Base-by-base conservation (phyloP, 2,888 invertebrate genomes). In the Mesoligia furuncula region DNA sequence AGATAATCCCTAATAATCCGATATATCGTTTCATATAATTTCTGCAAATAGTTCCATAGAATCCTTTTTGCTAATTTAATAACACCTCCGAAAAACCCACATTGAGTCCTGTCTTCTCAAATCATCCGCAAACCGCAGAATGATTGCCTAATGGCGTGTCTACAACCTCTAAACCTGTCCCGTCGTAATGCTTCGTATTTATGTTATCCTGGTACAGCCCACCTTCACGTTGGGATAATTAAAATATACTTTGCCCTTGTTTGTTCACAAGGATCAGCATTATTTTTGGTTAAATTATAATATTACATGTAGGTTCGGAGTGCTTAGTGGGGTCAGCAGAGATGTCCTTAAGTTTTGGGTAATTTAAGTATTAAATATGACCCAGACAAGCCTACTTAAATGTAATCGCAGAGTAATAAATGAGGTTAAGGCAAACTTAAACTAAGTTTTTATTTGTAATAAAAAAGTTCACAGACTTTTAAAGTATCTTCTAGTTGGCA, bases 61-160 rank as follows among this genome's bases (percentile, higher is more conserved):
- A 59, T 51, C 13, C 11, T 61, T n/a, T 48, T n/a, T 13, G 0
- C 1, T 39, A 11, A 39, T 48, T 27, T n/a, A 45, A 45, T 9
- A 51, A 31, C 17, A 20, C 15, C 6, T 1, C 27, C 24, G n/a
- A 67, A 81, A 54, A 31, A 77, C 65, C 61, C 27, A 77, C n/a
- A n/a, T 2, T 57, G 54, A 5, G 54, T 24, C 11, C 13, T 61
- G 83, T 62, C 77, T 67, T 57, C 51, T 54, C 74, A 69, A 81
- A 70, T 69, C 54, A 80, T 68, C 71, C 65, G 15, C 57, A 48
- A 82, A 77, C 82, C 77, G 64, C 73, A 67, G 65, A 64, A 73
- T 73, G 73, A 83, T 83, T 82, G 59, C 77, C 54, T 73, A 77
- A 83, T 83, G 66, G 83, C 85, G 83, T 83, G 83, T 67, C 73